Base-by-base conservation (phyloP, 2,113 vertebrate species). In the Ciconia maguari region DNA sequence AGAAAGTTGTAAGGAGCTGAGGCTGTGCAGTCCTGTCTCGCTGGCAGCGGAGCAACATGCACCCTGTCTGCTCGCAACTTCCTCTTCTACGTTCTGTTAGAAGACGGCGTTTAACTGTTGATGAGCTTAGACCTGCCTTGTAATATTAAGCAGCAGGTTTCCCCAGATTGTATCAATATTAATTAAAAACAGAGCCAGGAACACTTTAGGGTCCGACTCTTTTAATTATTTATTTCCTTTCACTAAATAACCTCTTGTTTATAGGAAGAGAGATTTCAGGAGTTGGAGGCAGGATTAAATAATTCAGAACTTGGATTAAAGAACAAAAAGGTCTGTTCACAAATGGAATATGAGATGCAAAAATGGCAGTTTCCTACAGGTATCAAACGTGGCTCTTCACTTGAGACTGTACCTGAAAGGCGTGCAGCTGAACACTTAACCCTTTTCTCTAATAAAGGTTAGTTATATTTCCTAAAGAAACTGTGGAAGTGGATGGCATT, bases 181-280 rank as follows among this genome's bases (percentile, higher is more conserved):
- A 96, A 97, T 97, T 92, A 94, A 96, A 97, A 92, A 60, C 72
- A 78, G 92, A 94, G 87, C 55, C 84, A 81, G 92, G 89, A 94
- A 89, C 70, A 88, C 71, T 90, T 93, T 80, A 94, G 92, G 96
- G 84, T 94, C 89, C 72, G 79, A 71, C 92, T 91, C 70, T 42
- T 58, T 95, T 74, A 93, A 94, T 94, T 96, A 90, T 95, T 97
- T 91, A 95, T 94, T 96, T 95, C 76, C 36, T 83, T 88, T 79
- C 11, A 13, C 90, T 89, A 90, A 96, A 92, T 94, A 94, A 94
- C 68, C 42, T 64, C 60, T 91, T 97, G 93, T 91, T 96, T 95
- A 49, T 89, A 69, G 42, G 83, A 46, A 52, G 78, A 48, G 79
- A 68, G 92, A 70, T 95, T 91, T 94, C 80, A 32, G 9, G 83